Evolutionary conservation across 2,113 vertebrate species (phyloP), one percentile per base, ranked within the genome.

Genomic region (Uropsilus gracilis): DNA sequence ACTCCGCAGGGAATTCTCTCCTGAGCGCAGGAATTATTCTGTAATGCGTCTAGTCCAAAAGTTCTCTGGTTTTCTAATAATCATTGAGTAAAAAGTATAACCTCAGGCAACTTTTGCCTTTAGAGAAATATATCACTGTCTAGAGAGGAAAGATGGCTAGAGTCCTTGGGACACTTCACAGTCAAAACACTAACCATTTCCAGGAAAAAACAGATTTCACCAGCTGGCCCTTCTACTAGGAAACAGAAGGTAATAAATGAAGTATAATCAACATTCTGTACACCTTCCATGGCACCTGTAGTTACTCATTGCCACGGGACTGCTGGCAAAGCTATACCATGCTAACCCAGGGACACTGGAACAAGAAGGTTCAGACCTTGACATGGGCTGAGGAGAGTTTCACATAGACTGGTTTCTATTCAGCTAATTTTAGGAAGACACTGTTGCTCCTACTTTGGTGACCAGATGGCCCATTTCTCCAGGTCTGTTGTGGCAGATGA

Each of bases 161-260:
- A 81, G 37, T 77, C 6, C 8, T 68, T 53, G 39, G 61, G 42
- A 73, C 80, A 8, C 61, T 71, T 86, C 59, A 71, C 11, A 72
- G 50, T 55, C 69, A 94, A 94, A 94, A 92, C n/a, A 69, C 34
- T 30, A 86, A 48, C 18, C 76, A 30, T 66, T 66, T 83, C n/a
- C 44, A n/a, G 12, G 46, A 37, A 39, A 53, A 28, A 92, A 83
- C 16, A 12, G 71, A 55, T 72, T 83, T 77, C 83, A 68, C 61
- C 80, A 42, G 42, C 30, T 68, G 87, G 46, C 14, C 46, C 85
- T 90, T 82, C 42, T 61, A 76, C 55, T 81, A 72, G 73, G 76
- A 82, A 86, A 81, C 50, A 82, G 6, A 37, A 86, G 63, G 48
- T 22, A 59, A 28, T 61, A 83, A 93, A 71, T 71, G 68, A 69